Conservation (phyloP, 35 echinoderm and acorn worm species). For the Lytechinus pictus region DNA sequence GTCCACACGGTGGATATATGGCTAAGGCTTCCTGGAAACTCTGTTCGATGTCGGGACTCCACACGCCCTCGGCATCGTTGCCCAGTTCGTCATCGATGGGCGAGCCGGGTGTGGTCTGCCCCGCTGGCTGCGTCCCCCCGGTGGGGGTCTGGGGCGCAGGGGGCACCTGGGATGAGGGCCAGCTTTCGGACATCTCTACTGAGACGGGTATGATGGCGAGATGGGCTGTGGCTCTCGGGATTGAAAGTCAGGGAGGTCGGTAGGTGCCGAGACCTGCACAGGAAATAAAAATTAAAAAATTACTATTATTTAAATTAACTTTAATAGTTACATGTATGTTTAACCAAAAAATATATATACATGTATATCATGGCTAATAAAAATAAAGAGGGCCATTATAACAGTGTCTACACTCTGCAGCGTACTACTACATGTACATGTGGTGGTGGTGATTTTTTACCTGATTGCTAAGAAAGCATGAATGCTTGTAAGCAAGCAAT, state of each 20-base stretch:
- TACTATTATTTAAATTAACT: not conserved
- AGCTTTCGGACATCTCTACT: conserved; percentile 83
- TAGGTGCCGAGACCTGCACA: not conserved
- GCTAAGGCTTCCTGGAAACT: conserved; percentile 99
- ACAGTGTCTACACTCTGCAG: too few species aligned
- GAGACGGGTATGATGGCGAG: conserved; percentile 40
- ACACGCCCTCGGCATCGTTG: conserved; percentile 96
- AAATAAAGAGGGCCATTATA: too few species aligned
- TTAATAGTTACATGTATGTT: too few species aligned
- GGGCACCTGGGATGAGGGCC: conserved; percentile 73
- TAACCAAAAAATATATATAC: too few species aligned
- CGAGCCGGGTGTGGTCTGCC: conserved; percentile 64
- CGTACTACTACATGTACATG: too few species aligned
- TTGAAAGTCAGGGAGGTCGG: not conserved
- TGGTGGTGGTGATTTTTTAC: too few species aligned
- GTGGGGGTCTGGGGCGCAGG: conserved; percentile 70
- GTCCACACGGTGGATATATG: conserved; percentile 98
- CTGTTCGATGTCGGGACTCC: conserved; percentile 99
- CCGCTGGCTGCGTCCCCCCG: conserved; percentile 60
- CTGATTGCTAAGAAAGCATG: too few species aligned
- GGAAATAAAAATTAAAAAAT: not conserved
- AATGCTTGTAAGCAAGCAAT: too few species aligned
- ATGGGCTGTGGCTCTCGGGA: not conserved
- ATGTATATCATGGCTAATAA: too few species aligned
- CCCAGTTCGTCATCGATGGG: conserved; percentile 79